Percentiles rank a stretch among this genome's conserved stretches.
Conservation (phyloP, 2,113 vertebrate genomes). For the Anoura caudifer region DNA sequence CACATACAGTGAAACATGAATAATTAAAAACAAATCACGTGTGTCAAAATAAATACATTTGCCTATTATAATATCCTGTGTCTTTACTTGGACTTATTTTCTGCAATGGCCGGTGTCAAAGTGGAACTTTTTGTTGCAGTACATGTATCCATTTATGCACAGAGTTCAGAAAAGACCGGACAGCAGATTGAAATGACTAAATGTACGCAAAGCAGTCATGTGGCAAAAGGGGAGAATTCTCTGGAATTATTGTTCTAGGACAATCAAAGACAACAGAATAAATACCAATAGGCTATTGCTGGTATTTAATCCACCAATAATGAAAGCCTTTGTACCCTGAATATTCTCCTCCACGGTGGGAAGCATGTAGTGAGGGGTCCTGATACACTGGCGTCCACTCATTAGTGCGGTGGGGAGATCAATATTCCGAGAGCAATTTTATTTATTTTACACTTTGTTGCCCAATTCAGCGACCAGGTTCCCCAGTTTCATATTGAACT, state of each 20-base stretch:
- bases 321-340: neutral
- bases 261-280: neutral
- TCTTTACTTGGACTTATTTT: conserved; percentile 49
- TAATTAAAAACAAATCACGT: conserved; percentile 70
- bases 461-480: neutral
- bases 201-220: neutral
- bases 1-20: conserved; percentile 67
- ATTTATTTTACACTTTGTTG: neutral
- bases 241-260: neutral
- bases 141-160: conserved; percentile 60
- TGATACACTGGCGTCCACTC: neutral
- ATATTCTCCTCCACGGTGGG: neutral
- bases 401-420: neutral
- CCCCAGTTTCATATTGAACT: neutral
- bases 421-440: neutral
- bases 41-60: conserved; percentile 73
- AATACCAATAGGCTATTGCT: neutral
- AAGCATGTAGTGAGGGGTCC: neutral
- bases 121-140: conserved; percentile 46
- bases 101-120: conserved; percentile 63
- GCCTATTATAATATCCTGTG: conserved; percentile 36
- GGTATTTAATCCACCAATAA: neutral
- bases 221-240: neutral
- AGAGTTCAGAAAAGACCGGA: conserved; percentile 5
- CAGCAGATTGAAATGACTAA: conserved; percentile 46